phyloP scores from a whole-genome alignment of 2,113 vertebrate species.

The Sigmodon hispidus region DNA sequence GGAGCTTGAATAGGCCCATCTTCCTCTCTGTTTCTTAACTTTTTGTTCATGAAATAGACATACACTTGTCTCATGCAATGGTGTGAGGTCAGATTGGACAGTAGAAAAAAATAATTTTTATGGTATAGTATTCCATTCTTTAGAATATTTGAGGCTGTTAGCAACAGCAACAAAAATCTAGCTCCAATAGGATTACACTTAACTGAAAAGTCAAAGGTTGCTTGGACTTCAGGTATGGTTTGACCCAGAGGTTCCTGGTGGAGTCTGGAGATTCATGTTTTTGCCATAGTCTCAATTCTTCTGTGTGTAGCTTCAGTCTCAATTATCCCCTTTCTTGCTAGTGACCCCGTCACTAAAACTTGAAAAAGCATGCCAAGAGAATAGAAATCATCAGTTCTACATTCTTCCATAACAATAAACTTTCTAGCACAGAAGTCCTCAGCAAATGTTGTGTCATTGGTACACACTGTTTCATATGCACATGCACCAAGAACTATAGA shows the following conservation, averaged over 20 bases:
- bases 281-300: background rate
- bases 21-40: background rate
- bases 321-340: background rate
- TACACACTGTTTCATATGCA: slow-evolving; percentile 1
- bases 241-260: background rate
- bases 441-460: background rate
- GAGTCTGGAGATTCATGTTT: background rate
- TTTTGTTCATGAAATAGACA: background rate
- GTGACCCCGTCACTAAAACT: background rate
- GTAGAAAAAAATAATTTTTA: background rate
- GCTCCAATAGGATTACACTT: background rate
- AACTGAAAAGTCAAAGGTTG: background rate
- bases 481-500: background rate
- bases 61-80: background rate
- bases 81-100: background rate
- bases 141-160: slow-evolving; percentile 9
- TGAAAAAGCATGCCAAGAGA: background rate
- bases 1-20: background rate
- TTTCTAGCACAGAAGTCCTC: background rate
- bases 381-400: slow-evolving; percentile 8
- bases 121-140: background rate
- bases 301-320: background rate
- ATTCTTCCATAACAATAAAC: background rate
- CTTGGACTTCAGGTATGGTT: background rate
- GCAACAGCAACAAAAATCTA: background rate